Percentiles rank a stretch among this genome's conserved stretches.
phyloP scores from a whole-genome alignment of 2,797 vertebrate species.

The Gymnodraco acuticeps region DNA sequence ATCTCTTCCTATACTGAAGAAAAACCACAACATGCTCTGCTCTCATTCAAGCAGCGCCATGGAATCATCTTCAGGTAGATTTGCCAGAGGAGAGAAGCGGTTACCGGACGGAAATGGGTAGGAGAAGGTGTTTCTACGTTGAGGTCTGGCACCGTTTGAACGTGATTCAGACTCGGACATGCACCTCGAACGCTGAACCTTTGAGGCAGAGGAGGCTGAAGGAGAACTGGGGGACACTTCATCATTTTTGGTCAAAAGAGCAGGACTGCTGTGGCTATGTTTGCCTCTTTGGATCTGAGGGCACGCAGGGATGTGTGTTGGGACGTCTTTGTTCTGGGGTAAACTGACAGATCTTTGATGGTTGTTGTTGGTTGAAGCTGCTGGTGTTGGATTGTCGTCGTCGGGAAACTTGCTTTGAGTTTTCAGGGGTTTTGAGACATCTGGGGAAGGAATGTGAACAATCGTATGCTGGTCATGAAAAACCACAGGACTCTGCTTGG shows the following conservation, averaged over 20 bases:
- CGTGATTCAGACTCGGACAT: fast-evolving
- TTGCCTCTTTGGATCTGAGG: fast-evolving
- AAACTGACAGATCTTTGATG: background rate
- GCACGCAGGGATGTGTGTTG: background rate
- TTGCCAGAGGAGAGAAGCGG: fast-evolving
- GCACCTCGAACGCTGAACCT: fast-evolving
- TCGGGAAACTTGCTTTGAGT: background rate
- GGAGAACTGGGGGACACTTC: background rate
- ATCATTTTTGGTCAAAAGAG: fast-evolving
- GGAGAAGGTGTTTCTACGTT: background rate
- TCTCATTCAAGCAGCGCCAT: too few species aligned
- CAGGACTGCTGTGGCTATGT: background rate
- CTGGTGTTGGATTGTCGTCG: background rate
- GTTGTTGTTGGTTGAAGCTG: background rate
- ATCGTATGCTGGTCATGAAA: fast-evolving
- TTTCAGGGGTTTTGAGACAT: fast-evolving
- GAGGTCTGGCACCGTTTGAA: fast-evolving
- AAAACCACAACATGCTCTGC: too few species aligned
- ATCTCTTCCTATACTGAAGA: too few species aligned
- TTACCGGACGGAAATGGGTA: fast-evolving
- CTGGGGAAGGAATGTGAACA: background rate
- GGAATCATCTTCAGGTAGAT: fast-evolving
- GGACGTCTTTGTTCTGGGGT: fast-evolving
- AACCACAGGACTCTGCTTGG: fast-evolving
- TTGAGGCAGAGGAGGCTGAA: fast-evolving